Base-by-base conservation (phyloP, 2,797 vertebrate genomes). In the Arctocebus calabarensis region DNA sequence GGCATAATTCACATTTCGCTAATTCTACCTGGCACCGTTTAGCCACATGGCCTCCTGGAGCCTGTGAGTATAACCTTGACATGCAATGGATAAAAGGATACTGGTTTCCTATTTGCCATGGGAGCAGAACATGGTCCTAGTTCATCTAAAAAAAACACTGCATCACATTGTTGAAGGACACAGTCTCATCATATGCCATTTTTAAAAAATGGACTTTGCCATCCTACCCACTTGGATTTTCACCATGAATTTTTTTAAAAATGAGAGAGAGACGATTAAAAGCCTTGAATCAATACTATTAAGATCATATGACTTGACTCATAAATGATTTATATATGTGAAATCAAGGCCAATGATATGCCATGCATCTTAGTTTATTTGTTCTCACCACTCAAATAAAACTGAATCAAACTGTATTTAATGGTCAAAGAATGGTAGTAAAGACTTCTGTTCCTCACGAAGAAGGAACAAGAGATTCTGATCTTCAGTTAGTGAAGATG, bases 261-360 rank as follows among this genome's bases (percentile, higher is more conserved):
- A 90, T 23, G 40, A 84, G 62, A 40, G 48, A 55, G 29, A 61
- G 62, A 73, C 61, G 86, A 96, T 97, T 93, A 94, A 96, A 96
- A 97, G 64, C 78, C 40, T 91, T 78, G 29, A 40, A 88, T 96
- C 95, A 45, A 93, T 96, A 75, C 64, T 83, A 85, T 83, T 93
- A 84, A 94, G 87, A 92, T 93, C 64, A 25, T 37, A 64, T 94
- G 88, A 94, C 85, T 86, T 23, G 43, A 85, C 78, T 61, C 74
- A 88, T 88, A 90, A 95, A 94, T 96, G 70, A 95, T 96, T 92
- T 94, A 88, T 90, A 59, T 27, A 73, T 84, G 59, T 90, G 92
- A 94, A 94, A 90, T 92, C 82, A 74, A 93, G 89, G 85, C 62
- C 73, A 85, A 85, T 74, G 70, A 61, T 74, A 84, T 32, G 82